Percentiles rank a stretch among this genome's conserved stretches.
Evolutionary conservation across 2,113 vertebrate species (phyloP).

Genomic region (Psophia crepitans): DNA sequence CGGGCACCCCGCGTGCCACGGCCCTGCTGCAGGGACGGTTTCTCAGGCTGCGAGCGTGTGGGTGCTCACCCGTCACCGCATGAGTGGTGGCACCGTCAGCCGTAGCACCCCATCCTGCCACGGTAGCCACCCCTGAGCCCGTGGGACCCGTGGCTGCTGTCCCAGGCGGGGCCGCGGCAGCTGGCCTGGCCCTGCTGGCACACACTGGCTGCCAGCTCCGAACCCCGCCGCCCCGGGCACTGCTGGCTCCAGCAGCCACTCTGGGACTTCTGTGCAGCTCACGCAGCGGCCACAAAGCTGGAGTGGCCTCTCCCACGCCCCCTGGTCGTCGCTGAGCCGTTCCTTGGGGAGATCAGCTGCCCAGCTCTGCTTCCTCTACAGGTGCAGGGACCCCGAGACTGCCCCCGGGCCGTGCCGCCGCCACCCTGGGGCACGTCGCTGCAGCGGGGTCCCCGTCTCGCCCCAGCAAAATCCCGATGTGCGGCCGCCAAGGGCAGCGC

Average conservation of each 20-base stretch:
- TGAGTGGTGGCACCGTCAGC: neutral
- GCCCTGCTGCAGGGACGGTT: neutral
- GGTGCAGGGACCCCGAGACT: neutral
- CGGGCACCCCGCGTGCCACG: neutral
- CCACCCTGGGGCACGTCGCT: neutral
- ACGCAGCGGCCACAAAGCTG: neutral
- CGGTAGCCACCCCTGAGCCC: neutral
- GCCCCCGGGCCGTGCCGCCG: neutral
- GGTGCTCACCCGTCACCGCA: rapidly evolving
- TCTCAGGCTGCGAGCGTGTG: rapidly evolving
- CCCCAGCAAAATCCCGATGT: rapidly evolving
- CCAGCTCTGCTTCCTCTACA: neutral
- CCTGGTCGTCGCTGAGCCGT: neutral
- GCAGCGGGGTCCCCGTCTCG: neutral
- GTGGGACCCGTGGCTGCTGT: neutral
- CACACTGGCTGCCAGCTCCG: neutral
- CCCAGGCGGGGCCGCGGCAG: neutral
- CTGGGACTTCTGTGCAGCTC: neutral
- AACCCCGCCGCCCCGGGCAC: neutral
- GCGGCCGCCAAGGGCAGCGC: neutral
- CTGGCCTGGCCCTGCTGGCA: neutral
- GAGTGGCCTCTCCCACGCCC: neutral
- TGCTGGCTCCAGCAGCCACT: neutral
- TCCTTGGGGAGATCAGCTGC: neutral
- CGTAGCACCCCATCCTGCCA: neutral